phyloP scores from a whole-genome alignment of 2,797 vertebrate species.

The Pantherophis alleghaniensis region DNA sequence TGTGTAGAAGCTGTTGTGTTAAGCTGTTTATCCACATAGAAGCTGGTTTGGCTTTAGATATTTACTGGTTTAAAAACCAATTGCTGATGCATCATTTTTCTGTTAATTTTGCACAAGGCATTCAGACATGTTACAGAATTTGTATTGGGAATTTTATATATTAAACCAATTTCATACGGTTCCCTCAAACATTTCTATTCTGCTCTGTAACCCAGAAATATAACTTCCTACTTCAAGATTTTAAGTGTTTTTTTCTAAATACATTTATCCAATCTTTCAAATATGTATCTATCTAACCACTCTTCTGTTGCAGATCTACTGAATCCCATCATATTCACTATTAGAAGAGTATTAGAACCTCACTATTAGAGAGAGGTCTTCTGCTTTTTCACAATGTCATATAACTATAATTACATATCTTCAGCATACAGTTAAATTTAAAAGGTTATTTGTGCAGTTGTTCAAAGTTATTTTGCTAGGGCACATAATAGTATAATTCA shows the following conservation, averaged over 20 bases:
- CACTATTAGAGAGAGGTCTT: background rate
- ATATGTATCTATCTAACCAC: background rate
- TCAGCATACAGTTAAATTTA: conserved; percentile 27
- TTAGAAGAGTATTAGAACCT: background rate
- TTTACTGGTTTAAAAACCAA: background rate
- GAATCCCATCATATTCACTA: conserved; percentile 19
- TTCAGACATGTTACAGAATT: background rate
- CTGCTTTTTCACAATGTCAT: conserved; percentile 43
- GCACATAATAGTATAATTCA: background rate
- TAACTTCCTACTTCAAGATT: background rate
- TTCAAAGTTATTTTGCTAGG: background rate
- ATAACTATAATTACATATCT: background rate
- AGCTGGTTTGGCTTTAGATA: background rate
- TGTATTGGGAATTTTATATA: background rate
- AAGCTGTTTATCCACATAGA: background rate
- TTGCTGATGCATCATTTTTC: background rate
- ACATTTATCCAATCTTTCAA: background rate
- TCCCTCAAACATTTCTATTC: background rate
- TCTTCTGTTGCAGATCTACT: background rate
- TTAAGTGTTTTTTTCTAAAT: background rate
- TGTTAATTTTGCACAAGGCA: background rate
- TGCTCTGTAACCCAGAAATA: background rate
- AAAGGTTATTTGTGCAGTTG: conserved; percentile 18
- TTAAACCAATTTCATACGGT: background rate
- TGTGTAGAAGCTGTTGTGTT: background rate